Conservation (phyloP, 2,888 invertebrate species). For the Cataglyphis cursor region DNA sequence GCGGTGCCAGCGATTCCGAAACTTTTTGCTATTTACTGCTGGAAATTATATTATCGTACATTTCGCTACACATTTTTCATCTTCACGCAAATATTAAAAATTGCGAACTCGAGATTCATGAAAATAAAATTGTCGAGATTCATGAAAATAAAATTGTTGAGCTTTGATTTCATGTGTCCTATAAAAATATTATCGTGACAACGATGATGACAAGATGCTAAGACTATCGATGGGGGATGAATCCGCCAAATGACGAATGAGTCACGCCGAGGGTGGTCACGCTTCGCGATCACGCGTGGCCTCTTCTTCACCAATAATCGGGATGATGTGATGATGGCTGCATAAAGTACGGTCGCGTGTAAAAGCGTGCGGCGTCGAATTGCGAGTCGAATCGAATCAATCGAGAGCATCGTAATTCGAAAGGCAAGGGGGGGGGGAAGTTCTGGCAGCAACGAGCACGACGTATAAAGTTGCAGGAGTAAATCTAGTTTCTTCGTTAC, state of each 20-base stretch:
- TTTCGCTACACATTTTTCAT: background rate
- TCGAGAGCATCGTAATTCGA: constrained; percentile 69
- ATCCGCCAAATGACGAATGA: constrained; percentile 76
- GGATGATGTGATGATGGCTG: constrained; percentile 57
- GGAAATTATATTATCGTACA: background rate
- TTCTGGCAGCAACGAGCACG: constrained; percentile 38
- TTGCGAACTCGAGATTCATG: background rate
- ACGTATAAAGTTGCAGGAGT: constrained; percentile 57
- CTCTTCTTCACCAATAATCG: constrained; percentile 59
- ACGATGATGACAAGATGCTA: constrained; percentile 47
- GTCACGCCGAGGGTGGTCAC: constrained; percentile 67
- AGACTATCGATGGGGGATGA: constrained; percentile 51
- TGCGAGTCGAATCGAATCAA: constrained; percentile 75
- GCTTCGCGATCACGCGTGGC: constrained; percentile 26
- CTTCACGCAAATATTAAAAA: background rate
- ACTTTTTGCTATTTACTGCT: constrained; percentile 13
- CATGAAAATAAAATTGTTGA: constrained; percentile 66
- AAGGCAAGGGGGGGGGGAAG: constrained; percentile 59
- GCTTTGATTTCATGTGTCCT: constrained; percentile 28
- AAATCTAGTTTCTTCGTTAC: constrained; percentile 75
- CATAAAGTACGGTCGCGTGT: constrained; percentile 45
- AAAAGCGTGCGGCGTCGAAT: constrained; percentile 64
- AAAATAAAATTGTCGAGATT: constrained; percentile 66
- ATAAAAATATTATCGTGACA: constrained; percentile 50
- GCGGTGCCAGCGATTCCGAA: background rate